A percentile compares a stretch with the other conserved stretches of the same genome.
Evolutionary conservation across 2,888 invertebrate genomes (phyloP).

Genomic region (Gymnosoma rotundatum): DNA sequence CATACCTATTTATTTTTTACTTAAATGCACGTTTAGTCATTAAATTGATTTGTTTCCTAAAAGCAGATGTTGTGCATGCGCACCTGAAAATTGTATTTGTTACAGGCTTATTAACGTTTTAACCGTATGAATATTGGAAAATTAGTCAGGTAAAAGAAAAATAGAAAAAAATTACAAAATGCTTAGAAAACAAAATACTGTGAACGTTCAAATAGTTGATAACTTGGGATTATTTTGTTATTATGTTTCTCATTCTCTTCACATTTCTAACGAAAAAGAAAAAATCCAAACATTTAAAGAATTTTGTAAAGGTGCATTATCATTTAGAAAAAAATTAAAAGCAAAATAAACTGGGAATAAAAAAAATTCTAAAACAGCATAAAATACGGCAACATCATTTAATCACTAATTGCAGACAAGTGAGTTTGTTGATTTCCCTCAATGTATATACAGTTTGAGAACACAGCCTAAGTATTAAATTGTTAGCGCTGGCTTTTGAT

Average conservation of each 20-base stretch:
- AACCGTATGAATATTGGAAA: constrained; percentile 39
- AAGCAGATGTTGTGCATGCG: constrained; percentile 58
- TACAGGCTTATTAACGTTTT: constrained; percentile 47
- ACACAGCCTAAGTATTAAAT: constrained; percentile 18
- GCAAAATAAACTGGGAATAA: constrained; percentile 22
- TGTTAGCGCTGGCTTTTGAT: constrained; percentile 34
- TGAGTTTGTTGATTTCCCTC: constrained; percentile 22
- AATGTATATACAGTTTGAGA: constrained; percentile 8
- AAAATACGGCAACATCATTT: constrained; percentile 7
- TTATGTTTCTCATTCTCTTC: neutral
- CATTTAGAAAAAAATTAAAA: constrained; percentile 47
- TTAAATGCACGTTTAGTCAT: neutral
- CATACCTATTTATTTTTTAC: neutral
- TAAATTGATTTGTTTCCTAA: constrained; percentile 5
- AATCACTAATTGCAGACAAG: constrained; percentile 41
- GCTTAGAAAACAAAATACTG: constrained; percentile 44
- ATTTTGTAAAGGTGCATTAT: constrained; percentile 66
- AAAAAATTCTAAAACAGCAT: constrained; percentile 29
- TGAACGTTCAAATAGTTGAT: constrained; percentile 63
- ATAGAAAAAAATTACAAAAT: constrained; percentile 24
- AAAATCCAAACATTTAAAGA: constrained; percentile 43
- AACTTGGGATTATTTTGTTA: constrained; percentile 64
- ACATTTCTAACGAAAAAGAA: constrained; percentile 29
- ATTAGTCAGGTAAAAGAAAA: constrained; percentile 46
- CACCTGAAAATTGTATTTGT: constrained; percentile 56